Base-by-base conservation (phyloP, 2,797 vertebrate species). In the Malacoctenus gilli region DNA sequence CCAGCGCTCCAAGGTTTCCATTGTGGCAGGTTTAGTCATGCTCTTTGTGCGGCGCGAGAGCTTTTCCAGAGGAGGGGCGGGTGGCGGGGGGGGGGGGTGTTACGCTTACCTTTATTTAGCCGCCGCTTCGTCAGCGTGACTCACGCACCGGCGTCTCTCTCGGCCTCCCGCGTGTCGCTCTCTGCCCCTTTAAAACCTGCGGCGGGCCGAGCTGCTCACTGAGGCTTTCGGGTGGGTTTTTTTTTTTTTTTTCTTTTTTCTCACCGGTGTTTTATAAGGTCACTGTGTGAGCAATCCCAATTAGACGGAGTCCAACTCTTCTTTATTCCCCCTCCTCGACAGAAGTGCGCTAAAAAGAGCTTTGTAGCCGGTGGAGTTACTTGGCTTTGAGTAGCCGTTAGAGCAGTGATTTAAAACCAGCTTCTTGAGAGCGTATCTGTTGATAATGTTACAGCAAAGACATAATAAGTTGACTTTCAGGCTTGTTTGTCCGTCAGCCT, bases 141-240 rank as follows among this genome's bases (percentile, higher is more conserved):
- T 85, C 74, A 80, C 64, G 77, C 61, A 51, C 55, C 68, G 77
- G 65, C 62, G 68, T 83, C 76, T 80, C 67, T 66, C 54, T 13
- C n/a, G n/a, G n/a, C n/a, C 32, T 55, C 46, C 42, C 8, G 41
- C 21, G 63, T 75, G 68, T 79, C 77, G 67, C n/a, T n/a, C n/a
- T 83, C 56, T 48, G 43, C 64, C 40, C 56, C 56, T 65, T 61
- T 67, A 52, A 72, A 77, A 76, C 38, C 54, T 66, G 53, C 30
- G 22, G 37, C 28, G 1, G 55, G 43, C 52, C 48, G 53, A 38
- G n/a, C n/a, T n/a, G n/a, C n/a, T n/a, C n/a, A n/a, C n/a, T n/a
- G n/a, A n/a, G n/a, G n/a, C n/a, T n/a, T n/a, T n/a, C n/a, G n/a
- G n/a, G 2, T 11, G 21, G 56, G 14, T 55, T 38, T 68, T 50